Evolutionary conservation across 2,113 vertebrate species (phyloP).

Genomic region (Syngnathus typhle): DNA sequence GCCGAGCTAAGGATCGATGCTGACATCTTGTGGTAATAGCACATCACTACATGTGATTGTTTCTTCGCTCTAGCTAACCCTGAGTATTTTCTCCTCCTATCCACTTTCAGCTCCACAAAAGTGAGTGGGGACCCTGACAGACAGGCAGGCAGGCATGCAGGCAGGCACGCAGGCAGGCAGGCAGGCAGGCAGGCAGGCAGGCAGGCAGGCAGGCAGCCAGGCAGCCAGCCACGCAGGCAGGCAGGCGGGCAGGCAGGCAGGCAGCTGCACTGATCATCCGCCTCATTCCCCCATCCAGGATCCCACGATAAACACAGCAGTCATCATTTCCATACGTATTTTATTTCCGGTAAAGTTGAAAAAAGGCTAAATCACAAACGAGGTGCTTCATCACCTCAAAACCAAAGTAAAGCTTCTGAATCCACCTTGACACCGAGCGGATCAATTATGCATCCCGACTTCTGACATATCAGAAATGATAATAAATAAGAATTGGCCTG

Average conservation of each 20-base stretch:
- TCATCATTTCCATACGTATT: background rate
- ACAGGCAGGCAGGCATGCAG: background rate
- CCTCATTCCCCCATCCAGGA: background rate
- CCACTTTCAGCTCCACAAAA: background rate
- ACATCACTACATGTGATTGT: constrained; percentile 29
- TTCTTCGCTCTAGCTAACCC: background rate
- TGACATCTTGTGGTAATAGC: constrained; percentile 66
- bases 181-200: too few relatives aligned
- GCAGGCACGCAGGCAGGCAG: too few relatives aligned
- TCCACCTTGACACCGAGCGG: constrained; percentile 30
- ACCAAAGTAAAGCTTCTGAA: constrained; percentile 65
- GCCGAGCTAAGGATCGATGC: constrained; percentile 54
- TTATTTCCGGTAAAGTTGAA: background rate
- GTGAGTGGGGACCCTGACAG: background rate
- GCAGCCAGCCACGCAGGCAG: too few relatives aligned
- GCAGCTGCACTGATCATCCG: background rate
- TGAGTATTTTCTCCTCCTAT: background rate
- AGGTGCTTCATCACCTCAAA: constrained; percentile 48
- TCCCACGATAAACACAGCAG: background rate
- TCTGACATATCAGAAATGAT: constrained; percentile 59
- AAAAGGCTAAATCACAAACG: constrained; percentile 22
- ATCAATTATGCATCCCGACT: background rate
- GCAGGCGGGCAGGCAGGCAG: too few relatives aligned
- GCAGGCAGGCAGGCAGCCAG: too few relatives aligned
- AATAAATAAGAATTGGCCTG: constrained; percentile 79